Percentiles rank a stretch among this genome's conserved stretches.
Evolutionary conservation across 1,140 invertebrate species (phyloP).

Genomic region (Meloidogyne hapla): DNA sequence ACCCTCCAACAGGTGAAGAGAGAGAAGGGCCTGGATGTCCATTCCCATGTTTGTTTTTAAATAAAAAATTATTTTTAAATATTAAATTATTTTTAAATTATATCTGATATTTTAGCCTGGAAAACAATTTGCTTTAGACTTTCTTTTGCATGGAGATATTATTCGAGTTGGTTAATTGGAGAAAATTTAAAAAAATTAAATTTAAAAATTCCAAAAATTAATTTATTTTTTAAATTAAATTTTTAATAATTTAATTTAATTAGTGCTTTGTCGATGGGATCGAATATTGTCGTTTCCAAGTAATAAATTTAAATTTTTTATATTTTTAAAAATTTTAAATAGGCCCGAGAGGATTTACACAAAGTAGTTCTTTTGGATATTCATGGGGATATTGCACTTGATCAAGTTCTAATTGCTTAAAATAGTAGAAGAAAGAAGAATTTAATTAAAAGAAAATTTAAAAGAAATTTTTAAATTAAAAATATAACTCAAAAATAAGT

Average conservation of each 20-base stretch:
- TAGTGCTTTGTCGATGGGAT: constrained; percentile 34
- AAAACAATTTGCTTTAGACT: constrained; percentile 26
- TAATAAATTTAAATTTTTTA: not conserved
- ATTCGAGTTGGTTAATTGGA: constrained; percentile 17
- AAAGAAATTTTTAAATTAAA: not conserved
- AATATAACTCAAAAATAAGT: not conserved
- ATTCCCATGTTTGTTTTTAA: constrained; percentile 5
- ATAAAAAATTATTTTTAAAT: not conserved
- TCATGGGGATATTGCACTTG: constrained; percentile 22
- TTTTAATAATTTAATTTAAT: constrained; percentile 13
- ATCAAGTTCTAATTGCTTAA: constrained; percentile 35
- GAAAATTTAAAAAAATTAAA: too few species aligned
- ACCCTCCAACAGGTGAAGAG: constrained; percentile 25
- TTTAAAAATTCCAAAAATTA: too few species aligned
- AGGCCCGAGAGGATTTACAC: not conserved
- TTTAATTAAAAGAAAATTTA: not conserved
- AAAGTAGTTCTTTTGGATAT: constrained; percentile 25
- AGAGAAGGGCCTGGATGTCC: constrained; percentile 24
- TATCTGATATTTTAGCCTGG: constrained; percentile 14
- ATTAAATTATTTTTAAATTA: not conserved
- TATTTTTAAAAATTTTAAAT: not conserved
- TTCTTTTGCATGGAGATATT: constrained; percentile 22
- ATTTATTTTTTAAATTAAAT: not conserved
- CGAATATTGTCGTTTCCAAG: constrained; percentile 20
- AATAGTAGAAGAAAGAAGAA: not conserved